Conservation (phyloP, 2,888 invertebrate species). For the Cacoxenus indagator region DNA sequence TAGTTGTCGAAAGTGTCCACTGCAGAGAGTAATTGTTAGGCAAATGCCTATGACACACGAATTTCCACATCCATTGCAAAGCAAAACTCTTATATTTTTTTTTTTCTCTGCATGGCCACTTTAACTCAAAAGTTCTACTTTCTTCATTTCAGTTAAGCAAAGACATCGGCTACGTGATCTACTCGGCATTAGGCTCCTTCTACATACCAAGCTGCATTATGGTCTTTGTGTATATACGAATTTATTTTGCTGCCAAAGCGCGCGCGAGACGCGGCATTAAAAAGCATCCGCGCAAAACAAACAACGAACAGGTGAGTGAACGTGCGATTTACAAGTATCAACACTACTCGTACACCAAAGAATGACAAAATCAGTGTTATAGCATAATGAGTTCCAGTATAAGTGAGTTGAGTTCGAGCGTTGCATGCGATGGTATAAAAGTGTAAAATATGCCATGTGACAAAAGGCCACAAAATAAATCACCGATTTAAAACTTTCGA, state of each 20-base stretch:
- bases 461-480: constrained; percentile 2
- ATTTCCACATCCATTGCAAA: no score
- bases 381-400: background rate
- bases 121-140: background rate
- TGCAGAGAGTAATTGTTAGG: no score
- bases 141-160: constrained; percentile 84
- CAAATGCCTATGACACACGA: no score
- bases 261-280: constrained; percentile 89
- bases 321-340: no score
- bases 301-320: constrained; percentile 71
- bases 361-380: background rate
- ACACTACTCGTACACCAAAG: background rate
- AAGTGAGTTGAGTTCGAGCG: background rate
- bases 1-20: no score
- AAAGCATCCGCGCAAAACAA: constrained; percentile 78
- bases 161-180: constrained; percentile 97
- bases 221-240: constrained; percentile 99
- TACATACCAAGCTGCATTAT: constrained; percentile 99
- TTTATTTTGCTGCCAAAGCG: constrained; percentile 96
- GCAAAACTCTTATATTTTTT: no score
- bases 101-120: no score
- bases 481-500: constrained; percentile 5
- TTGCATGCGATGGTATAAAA: no score
- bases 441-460: background rate
- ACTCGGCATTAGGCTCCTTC: constrained; percentile 98